A percentile compares a stretch with the other conserved stretches of the same genome.
Evolutionary conservation across 2,888 invertebrate genomes (phyloP).

Genomic region (Balanococcus diminutus): DNA sequence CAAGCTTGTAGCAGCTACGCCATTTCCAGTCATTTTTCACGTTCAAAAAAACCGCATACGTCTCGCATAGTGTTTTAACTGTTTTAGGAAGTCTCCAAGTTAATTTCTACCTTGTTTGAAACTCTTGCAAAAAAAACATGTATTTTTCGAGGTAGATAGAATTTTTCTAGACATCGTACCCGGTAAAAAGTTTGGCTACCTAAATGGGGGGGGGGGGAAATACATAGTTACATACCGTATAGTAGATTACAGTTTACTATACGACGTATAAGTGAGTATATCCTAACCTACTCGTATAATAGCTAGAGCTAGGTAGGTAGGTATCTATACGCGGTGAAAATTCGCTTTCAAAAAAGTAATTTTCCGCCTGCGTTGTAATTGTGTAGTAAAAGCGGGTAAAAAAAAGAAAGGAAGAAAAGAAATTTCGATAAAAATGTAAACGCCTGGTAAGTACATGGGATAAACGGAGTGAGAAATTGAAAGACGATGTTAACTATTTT

Average conservation of each 20-base stretch:
- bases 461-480: conserved; percentile 5
- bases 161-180: no score
- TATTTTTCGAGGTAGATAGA: neutral
- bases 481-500: neutral
- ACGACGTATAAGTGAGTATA: no score
- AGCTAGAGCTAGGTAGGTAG: no score
- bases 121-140: neutral
- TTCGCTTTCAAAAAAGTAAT: neutral
- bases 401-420: neutral
- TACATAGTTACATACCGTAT: no score
- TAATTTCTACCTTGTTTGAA: neutral
- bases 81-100: neutral
- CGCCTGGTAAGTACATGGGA: neutral
- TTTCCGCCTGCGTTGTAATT: neutral
- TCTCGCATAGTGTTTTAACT: no score
- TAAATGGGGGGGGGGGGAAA: no score
- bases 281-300: no score
- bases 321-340: neutral
- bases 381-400: neutral
- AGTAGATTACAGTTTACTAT: no score
- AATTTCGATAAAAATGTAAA: conserved; percentile 5
- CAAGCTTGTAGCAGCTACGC: no score
- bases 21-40: no score
- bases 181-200: no score
- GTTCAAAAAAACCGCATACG: no score